Conservation (phyloP, 92 coral and sea anemone species). For the Porites lobata region DNA sequence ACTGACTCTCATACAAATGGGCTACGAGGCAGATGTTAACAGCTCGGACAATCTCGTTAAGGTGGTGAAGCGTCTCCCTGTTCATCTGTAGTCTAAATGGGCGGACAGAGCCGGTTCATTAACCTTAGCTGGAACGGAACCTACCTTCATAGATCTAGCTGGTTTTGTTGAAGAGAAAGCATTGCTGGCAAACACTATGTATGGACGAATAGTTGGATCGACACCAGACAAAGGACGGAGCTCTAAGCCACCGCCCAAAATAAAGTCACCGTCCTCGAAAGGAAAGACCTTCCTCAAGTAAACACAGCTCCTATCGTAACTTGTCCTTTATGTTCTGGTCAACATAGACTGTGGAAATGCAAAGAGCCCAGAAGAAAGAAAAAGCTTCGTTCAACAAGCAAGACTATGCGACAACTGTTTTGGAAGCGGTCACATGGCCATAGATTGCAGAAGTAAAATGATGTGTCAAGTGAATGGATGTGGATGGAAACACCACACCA, state of each 20-base stretch:
- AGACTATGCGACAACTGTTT: constrained; percentile 61
- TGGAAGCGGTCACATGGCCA: constrained; percentile 32
- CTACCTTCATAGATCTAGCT: constrained; percentile 33
- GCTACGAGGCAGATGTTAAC: constrained; percentile 47
- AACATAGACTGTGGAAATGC: constrained; percentile 47
- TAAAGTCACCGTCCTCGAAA: not conserved
- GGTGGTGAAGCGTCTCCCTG: constrained; percentile 46
- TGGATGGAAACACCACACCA: constrained; percentile 49
- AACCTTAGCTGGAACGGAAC: constrained; percentile 30
- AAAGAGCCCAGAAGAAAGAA: constrained; percentile 41
- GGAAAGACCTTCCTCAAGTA: not conserved
- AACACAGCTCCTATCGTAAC: not conserved
- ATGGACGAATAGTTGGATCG: constrained; percentile 46
- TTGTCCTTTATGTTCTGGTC: constrained; percentile 41
- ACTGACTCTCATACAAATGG: constrained; percentile 41
- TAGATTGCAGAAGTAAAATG: constrained; percentile 24
- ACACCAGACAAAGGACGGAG: constrained; percentile 29
- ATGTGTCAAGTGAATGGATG: not conserved
- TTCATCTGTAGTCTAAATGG: constrained; percentile 43
- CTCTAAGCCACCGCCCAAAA: not conserved
- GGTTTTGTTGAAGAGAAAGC: constrained; percentile 58
- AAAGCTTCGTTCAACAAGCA: constrained; percentile 33
- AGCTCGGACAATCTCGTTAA: constrained; percentile 41
- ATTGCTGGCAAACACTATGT: constrained; percentile 42
- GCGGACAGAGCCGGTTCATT: constrained; percentile 41